Base-by-base conservation (phyloP, 2,113 vertebrate species). In the Sinocyclocheilus grahami region DNA sequence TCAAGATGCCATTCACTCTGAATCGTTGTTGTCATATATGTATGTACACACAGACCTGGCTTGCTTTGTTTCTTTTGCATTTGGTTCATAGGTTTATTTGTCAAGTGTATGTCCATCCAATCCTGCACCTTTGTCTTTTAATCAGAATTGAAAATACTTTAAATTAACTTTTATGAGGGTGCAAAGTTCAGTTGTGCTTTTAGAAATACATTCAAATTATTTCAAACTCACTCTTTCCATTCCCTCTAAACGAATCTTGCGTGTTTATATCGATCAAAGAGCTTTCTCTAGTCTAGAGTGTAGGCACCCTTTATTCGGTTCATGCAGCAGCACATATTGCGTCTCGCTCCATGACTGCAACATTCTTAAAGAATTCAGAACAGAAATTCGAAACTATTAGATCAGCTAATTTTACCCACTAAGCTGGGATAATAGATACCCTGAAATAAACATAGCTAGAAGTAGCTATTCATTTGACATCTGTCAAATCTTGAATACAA, bases 1-100 rank as follows among this genome's bases (percentile, higher is more conserved):
- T 90, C 65, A 58, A 83, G 84, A 39, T 72, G 85, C 78, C 86
- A 79, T 85, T 84, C 53, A 51, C 37, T 55, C 30, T 62, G 11
- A 48, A 48, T 3, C 10, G 10, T 48, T n/a, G 86, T 78, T 84
- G 53, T 86, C 12, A 24, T 24, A n/a, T 51, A 51, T 65, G 7
- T 39, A 30, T 24, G 53, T 20, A 75, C 58, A 86, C 83, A 85
- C 88, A 87, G 53, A 27, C 30, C 82, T 85, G 82, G 33, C 53
- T 69, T 78, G 75, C 24, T 65, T 5, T 42, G 16, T 37, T 75
- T 75, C 16, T 11, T 46, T 75, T 13, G 16, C 33, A 10, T 63
- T 18, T 71, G 42, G 10, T 9, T 42, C 42, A 42, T 42, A 42
- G 42, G 42, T 46, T 46, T 46, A 46, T 46, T 46, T 46, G 10